These are phyloP conservation scores for Pseudorasbora parva DNA, from an alignment of 2,113 vertebrate species.

Conservation along the genomic window DNA sequence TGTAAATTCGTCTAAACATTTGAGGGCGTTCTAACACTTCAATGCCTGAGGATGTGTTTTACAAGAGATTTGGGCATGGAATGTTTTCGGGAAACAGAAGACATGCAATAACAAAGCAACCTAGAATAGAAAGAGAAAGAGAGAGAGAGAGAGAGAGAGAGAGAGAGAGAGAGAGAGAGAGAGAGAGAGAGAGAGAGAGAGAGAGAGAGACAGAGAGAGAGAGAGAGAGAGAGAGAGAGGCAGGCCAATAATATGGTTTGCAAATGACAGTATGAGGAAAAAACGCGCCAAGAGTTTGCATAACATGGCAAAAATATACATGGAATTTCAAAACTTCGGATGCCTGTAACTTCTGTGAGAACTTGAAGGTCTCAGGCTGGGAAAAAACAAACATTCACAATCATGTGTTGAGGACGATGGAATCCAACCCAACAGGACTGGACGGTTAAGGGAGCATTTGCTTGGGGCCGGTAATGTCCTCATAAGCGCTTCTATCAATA, in stretches of 20 bases:
- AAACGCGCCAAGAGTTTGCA: not conserved
- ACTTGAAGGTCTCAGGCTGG: not conserved
- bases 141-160: not conserved
- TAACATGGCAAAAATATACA: not conserved
- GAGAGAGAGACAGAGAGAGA: not conserved
- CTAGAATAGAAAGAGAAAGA: not conserved
- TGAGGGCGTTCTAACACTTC: not conserved
- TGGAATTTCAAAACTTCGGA: constrained; percentile 8
- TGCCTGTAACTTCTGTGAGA: not conserved
- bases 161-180: not conserved
- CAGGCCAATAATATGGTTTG: not conserved
- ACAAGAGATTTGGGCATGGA: not conserved
- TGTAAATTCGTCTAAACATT: constrained; percentile 11
- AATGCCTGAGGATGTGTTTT: constrained; percentile 25
- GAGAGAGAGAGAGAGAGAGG: not conserved
- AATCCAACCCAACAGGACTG: constrained; percentile 34
- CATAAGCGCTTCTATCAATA: not conserved
- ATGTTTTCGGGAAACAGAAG: constrained; percentile 1
- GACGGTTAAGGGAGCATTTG: not conserved
- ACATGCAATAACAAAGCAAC: not conserved
- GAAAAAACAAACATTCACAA: not conserved
- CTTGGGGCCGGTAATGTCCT: not conserved
- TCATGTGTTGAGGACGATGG: not conserved
- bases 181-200: not conserved
- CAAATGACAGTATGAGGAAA: not conserved